phyloP scores from a whole-genome alignment of 2,797 vertebrate species.

The Oryzias dopingdopingensis region DNA sequence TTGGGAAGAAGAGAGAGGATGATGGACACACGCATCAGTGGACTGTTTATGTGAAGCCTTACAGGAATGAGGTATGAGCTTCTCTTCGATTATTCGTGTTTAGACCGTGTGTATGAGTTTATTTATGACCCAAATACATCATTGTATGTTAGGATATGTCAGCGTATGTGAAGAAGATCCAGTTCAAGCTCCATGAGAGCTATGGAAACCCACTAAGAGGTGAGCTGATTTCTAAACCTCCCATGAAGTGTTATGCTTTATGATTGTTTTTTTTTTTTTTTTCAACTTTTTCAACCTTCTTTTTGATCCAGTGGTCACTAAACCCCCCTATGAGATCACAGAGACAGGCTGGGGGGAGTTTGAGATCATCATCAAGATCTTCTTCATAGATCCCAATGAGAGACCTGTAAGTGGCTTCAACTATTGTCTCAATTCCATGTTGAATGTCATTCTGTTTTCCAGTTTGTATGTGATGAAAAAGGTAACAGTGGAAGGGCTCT shows the following conservation, averaged over 20 bases:
- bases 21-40: constrained; percentile 98
- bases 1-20: constrained; percentile 96
- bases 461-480: no score
- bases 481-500: no score
- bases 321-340: constrained; percentile 97
- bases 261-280: neutral
- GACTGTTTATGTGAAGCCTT: constrained; percentile 97
- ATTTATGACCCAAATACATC: no score
- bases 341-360: constrained; percentile 99
- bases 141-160: constrained; percentile 83
- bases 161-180: constrained; percentile 98
- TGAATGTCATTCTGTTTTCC: no score
- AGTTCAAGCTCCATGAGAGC: constrained; percentile 97
- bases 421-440: no score
- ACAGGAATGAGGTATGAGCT: constrained; percentile 88
- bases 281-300: neutral
- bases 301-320: constrained; percentile 87
- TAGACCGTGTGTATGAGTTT: no score
- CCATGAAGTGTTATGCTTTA: neutral
- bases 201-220: constrained; percentile 96
- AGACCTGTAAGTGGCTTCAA: constrained; percentile 83
- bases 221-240: constrained; percentile 39
- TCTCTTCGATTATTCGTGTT: no score
- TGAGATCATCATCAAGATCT: constrained; percentile 98
- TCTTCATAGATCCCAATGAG: constrained; percentile 98